Evolutionary conservation across 2,888 invertebrate genomes (phyloP).

Genomic region (Selenia dentaria): DNA sequence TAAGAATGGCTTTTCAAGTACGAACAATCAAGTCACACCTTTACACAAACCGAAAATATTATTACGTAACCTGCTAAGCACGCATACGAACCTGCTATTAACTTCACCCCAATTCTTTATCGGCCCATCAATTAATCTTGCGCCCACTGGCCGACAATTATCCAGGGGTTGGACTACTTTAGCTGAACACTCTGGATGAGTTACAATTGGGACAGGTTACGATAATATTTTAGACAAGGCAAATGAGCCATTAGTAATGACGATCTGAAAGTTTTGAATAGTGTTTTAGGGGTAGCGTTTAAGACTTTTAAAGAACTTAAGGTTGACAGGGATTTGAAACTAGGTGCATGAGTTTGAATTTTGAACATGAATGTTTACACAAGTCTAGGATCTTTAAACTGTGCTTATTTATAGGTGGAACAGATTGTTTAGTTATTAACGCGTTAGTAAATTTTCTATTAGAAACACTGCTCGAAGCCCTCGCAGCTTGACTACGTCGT

Average conservation of each 20-base stretch:
- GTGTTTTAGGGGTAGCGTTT: background rate
- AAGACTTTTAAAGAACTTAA: background rate
- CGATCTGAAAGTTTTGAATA: background rate
- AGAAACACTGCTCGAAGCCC: too few species aligned
- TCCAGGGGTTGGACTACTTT: constrained; percentile 51
- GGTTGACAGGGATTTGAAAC: too few species aligned
- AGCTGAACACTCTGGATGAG: constrained; percentile 45
- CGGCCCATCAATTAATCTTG: constrained; percentile 56
- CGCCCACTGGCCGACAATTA: constrained; percentile 40
- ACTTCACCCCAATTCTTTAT: constrained; percentile 38
- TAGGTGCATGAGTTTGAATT: too few species aligned
- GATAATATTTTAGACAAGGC: too few species aligned
- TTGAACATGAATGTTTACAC: too few species aligned
- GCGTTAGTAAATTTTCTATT: too few species aligned
- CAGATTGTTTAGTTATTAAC: too few species aligned
- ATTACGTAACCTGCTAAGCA: constrained; percentile 14
- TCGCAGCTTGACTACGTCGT: too few species aligned
- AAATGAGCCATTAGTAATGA: too few species aligned
- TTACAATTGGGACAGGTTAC: constrained; percentile 41
- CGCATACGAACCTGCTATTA: constrained; percentile 30
- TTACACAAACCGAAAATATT: constrained; percentile 15
- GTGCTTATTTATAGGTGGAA: too few species aligned
- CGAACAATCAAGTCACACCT: constrained; percentile 17
- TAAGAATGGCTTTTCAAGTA: background rate
- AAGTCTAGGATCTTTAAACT: too few species aligned